Base-by-base conservation (phyloP, 2,888 invertebrate species). In the Stenodera caucasica region DNA sequence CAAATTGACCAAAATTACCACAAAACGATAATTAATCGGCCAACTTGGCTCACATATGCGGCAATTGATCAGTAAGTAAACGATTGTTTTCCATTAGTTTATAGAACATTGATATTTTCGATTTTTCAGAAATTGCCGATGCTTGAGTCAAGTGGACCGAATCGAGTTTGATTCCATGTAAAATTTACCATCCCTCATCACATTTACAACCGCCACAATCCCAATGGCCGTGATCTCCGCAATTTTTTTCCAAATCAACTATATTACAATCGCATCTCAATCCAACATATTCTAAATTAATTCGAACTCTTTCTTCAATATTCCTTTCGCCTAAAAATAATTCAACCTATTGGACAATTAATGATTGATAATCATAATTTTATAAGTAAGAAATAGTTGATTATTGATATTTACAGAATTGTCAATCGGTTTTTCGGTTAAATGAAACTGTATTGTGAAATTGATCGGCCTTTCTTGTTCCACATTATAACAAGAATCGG, bases 241-340 rank as follows among this genome's bases (percentile, higher is more conserved):
- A 83, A 75, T 14, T 81, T 78, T 1, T 72, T 60, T 32, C 78
- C 82, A 72, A 90, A 90, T 11, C 86, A 85, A 74, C 92, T 92
- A 32, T 90, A 88, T 71, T 90, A 89, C 55, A 93, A 81, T 68
- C 55, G 50, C 74, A 75, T 53, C 53, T 55, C 4, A 32, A 52
- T 2, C 71, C 75, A 4, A 70, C 49, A 56, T 75, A 78, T 32
- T 91, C 88, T 45, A 94, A 83, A 53, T 91, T 87, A 49, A 95
- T 79, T 12, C 84, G 83, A 58, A 94, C 78, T 15, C 82, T 80
- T 70, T 90, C 88, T 52, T 90, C 86, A 53, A 95, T 82, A 56
- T 90, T 90, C 3, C 89, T 88, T 68, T 94, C 94, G 60, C 89
- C 88, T 70, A 95, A 90, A 12, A 81, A 82, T 52, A 90, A 83